A percentile compares a stretch with the other conserved stretches of the same genome.
Evolutionary conservation across 2,113 vertebrate species (phyloP).

Genomic region (Lates calcarifer): DNA sequence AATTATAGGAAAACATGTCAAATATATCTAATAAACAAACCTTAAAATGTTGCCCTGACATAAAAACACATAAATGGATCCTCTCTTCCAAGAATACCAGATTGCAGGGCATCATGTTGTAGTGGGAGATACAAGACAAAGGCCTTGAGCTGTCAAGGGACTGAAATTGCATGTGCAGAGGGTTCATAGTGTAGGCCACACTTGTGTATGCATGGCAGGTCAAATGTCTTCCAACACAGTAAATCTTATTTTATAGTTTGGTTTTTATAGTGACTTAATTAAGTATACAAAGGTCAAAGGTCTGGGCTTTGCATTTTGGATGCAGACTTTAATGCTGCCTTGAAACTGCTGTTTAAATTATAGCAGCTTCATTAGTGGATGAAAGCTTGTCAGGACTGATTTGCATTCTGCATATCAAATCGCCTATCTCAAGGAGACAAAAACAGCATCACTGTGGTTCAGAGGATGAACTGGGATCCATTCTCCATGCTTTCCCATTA

Average conservation of each 20-base stretch:
- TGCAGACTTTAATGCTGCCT: slow-evolving; percentile 47
- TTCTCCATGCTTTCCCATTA: slow-evolving; percentile 59
- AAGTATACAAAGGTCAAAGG: slow-evolving; percentile 62
- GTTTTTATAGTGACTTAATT: slow-evolving; percentile 52
- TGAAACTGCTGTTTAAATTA: slow-evolving; percentile 48
- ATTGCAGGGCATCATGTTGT: neutral
- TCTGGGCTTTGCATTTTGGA: slow-evolving; percentile 49
- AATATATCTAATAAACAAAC: neutral
- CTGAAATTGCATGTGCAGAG: slow-evolving; percentile 32
- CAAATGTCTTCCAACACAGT: slow-evolving; percentile 40
- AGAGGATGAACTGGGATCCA: slow-evolving; percentile 42
- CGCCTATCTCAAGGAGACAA: slow-evolving; percentile 52
- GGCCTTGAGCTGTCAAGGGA: slow-evolving; percentile 32
- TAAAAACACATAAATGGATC: neutral
- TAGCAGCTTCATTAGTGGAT: slow-evolving; percentile 59
- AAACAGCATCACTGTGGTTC: slow-evolving; percentile 29
- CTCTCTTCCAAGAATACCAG: neutral
- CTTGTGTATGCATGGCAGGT: slow-evolving; percentile 47
- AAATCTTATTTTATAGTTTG: slow-evolving; percentile 39
- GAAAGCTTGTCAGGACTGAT: slow-evolving; percentile 60
- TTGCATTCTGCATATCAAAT: slow-evolving; percentile 64
- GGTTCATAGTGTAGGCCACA: neutral
- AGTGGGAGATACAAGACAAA: slow-evolving; percentile 15
- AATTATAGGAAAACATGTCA: neutral
- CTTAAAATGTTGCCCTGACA: neutral